Evolutionary conservation across 2,113 vertebrate species (phyloP), one percentile per base, ranked within the genome.

Genomic region (Hypomesus transpacificus): DNA sequence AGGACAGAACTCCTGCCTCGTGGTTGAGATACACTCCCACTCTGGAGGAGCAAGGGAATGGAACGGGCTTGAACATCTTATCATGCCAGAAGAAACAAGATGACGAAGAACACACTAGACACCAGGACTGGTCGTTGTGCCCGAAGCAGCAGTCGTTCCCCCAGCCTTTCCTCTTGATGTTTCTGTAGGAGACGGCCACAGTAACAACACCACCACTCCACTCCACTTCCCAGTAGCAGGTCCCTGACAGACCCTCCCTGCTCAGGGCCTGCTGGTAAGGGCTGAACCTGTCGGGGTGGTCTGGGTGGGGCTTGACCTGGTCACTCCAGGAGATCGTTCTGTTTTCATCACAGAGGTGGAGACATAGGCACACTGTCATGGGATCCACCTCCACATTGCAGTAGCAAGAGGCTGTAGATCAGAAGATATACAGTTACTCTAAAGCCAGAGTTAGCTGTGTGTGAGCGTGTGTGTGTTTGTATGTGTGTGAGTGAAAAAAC

Each of bases 11-110:
- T n/a, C 93, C 92, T 0, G 71, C 75, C 58, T 14, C 13, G 24
- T 91, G 82, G 60, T 95, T 86, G 84, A 94, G 70, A 52, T 89
- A 87, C 16, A 94, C 18, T 0, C 93, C 94, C 57, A 95, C 82
- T 24, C 82, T 84, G 61, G 24, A 70, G 6, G 77, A 84, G 1
- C 81, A 68, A 21, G 24, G 11, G 71, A 54, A 3, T 57, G 8
- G 14, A 68, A 94, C 78, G 14, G 67, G n/a, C 75, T 46, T 85
- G 7, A 3, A 4, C 17, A 85, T 56, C 31, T 79, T 83, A 1
- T 91, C 70, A 80, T 97, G 94, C 92, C 94, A 93, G 79, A 93
- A 94, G 11, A 87, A 86, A 70, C 89, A 89, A 0, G 89, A 71
- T 89, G 80, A 81, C 0, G 75, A 14, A 68, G 71, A 64, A 66